phyloP scores from a whole-genome alignment of 1,140 invertebrate species.

The Chrysomallon squamiferum region DNA sequence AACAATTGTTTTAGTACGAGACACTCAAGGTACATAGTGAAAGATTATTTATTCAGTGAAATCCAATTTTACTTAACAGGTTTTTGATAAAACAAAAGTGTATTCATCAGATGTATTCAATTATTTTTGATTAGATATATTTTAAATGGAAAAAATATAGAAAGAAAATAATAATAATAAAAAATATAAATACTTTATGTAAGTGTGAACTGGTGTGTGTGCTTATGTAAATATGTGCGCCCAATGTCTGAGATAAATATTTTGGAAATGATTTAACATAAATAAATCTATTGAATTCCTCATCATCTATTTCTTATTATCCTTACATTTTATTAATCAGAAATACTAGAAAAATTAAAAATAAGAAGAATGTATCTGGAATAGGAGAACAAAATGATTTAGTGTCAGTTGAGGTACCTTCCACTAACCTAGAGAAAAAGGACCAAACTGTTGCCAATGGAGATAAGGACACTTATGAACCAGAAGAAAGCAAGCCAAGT shows the following conservation, averaged over 20 bases:
- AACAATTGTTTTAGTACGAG: constrained; percentile 59
- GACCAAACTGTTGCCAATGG: constrained; percentile 5
- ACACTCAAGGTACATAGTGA: constrained; percentile 59
- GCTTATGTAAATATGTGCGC: too few species aligned
- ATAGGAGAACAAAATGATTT: constrained; percentile 16
- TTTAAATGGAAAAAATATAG: too few species aligned
- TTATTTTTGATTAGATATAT: background rate
- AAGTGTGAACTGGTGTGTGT: too few species aligned
- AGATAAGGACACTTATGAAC: constrained; percentile 28
- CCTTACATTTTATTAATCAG: background rate
- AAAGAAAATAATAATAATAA: too few species aligned
- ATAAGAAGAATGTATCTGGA: background rate
- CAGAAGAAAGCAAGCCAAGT: constrained; percentile 31
- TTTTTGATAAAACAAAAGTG: background rate
- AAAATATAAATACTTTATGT: too few species aligned
- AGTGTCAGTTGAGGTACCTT: too few species aligned
- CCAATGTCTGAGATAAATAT: too few species aligned
- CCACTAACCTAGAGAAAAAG: background rate
- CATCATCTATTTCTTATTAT: too few species aligned
- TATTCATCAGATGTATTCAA: background rate
- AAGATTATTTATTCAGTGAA: background rate
- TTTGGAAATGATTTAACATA: too few species aligned
- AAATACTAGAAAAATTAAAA: background rate
- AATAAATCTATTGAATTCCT: too few species aligned
- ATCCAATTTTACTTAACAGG: background rate